A percentile compares a stretch with the other conserved stretches of the same genome.
Evolutionary conservation across 2,797 vertebrate species (phyloP).

Genomic region (Champsocephalus gunnari): DNA sequence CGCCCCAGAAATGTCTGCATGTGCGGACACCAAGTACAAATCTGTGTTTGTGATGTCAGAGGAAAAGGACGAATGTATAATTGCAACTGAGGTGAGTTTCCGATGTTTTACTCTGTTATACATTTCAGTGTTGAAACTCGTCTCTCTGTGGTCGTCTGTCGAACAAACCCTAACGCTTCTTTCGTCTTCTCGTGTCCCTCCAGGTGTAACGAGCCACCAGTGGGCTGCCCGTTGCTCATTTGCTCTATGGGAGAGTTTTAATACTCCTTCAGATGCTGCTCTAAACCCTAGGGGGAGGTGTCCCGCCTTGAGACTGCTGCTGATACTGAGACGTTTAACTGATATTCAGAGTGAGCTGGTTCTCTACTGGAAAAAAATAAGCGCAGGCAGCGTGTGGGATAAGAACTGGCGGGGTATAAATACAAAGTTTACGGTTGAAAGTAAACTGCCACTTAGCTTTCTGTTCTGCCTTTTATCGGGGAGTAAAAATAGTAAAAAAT

Average conservation of each 20-base stretch:
- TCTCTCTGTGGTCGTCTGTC: not conserved
- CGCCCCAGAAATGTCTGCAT: slow-evolving; percentile 91
- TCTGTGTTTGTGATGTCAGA: slow-evolving; percentile 99
- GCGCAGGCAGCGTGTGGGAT: slow-evolving; percentile 83
- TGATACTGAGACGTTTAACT: slow-evolving; percentile 92
- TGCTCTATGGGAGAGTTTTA: slow-evolving; percentile 90
- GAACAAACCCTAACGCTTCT: slow-evolving; percentile 29
- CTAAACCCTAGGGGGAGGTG: slow-evolving; percentile 90
- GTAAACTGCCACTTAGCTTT: slow-evolving; percentile 74
- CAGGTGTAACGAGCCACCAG: slow-evolving; percentile 90
- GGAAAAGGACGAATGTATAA: slow-evolving; percentile 98
- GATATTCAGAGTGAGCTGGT: slow-evolving; percentile 97
- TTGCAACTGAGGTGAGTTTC: slow-evolving; percentile 95
- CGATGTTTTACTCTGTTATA: rapidly evolving
- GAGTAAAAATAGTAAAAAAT: slow-evolving; percentile 7
- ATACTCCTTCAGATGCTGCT: slow-evolving; percentile 97
- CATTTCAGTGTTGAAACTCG: too few relatives aligned
- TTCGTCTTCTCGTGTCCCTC: slow-evolving; percentile 15
- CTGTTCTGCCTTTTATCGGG: slow-evolving; percentile 55
- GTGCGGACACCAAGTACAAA: slow-evolving; percentile 97
- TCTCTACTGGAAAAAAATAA: slow-evolving; percentile 93
- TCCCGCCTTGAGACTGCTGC: slow-evolving; percentile 94
- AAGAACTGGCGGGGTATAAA: slow-evolving; percentile 75
- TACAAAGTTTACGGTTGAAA: slow-evolving; percentile 67
- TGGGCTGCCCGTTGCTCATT: slow-evolving; percentile 89